phyloP scores from a whole-genome alignment of 2,888 invertebrate genomes.

The Drosophila falleni region DNA sequence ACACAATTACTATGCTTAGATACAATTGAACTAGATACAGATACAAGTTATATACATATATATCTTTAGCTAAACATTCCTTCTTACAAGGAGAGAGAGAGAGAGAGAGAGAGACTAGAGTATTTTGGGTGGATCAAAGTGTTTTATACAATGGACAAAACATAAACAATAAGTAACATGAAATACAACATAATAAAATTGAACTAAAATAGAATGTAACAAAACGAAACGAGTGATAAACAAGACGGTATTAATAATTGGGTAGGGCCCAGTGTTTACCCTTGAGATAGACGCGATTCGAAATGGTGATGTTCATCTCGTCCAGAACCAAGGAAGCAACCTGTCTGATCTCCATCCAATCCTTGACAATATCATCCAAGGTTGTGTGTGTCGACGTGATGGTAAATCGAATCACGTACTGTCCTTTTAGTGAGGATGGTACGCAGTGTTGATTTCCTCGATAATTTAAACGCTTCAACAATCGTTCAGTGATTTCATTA shows the following conservation, averaged over 20 bases:
- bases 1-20: neutral
- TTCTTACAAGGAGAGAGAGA: neutral
- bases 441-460: slow-evolving; percentile 97
- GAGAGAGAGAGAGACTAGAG: neutral
- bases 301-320: slow-evolving; percentile 87
- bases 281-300: slow-evolving; percentile 90
- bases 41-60: neutral
- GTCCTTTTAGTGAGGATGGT: slow-evolving; percentile 95
- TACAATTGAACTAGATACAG: neutral
- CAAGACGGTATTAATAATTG: slow-evolving; percentile 29
- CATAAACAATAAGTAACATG: slow-evolving; percentile 25
- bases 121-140: slow-evolving; percentile 52
- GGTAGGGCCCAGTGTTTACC: slow-evolving; percentile 86
- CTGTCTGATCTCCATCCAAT: slow-evolving; percentile 94
- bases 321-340: slow-evolving; percentile 90
- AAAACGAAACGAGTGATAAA: slow-evolving; percentile 9
- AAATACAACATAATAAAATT: slow-evolving; percentile 13
- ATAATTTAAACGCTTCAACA: slow-evolving; percentile 94
- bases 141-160: slow-evolving; percentile 46
- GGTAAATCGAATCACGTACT: slow-evolving; percentile 95
- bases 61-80: neutral
- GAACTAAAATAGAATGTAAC: slow-evolving; percentile 17
- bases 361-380: slow-evolving; percentile 91
- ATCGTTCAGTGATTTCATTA: slow-evolving; percentile 93
- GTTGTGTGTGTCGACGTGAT: slow-evolving; percentile 95